These are phyloP conservation scores for Campylomormyrus tamandua DNA, from an alignment of 2,113 vertebrate genomes.

Conservation along the genomic window DNA sequence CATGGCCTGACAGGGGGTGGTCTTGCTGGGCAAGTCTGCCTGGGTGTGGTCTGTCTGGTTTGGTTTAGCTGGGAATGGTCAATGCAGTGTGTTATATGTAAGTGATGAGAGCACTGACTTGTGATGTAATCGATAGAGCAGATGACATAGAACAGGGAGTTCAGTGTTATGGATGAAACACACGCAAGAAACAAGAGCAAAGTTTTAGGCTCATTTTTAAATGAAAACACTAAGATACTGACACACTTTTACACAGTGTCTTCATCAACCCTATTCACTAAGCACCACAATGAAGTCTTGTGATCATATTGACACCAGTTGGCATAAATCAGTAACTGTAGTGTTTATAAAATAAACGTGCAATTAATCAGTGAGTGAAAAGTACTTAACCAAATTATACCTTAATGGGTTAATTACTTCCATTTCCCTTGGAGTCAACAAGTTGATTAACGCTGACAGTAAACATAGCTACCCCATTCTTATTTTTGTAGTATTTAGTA, in stretches of 20 bases:
- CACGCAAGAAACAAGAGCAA: neutral
- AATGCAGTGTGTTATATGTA: neutral
- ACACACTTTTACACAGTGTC: neutral
- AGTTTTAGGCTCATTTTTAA: neutral
- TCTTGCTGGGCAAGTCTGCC: neutral
- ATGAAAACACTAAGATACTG: neutral
- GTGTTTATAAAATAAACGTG: slow-evolving; percentile 17
- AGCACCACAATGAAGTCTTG: slow-evolving; percentile 1
- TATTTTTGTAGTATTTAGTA: slow-evolving; percentile 33
- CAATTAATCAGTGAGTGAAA: slow-evolving; percentile 49
- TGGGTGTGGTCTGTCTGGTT: neutral
- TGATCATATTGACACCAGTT: neutral
- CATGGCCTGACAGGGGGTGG: neutral
- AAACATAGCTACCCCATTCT: slow-evolving; percentile 34
- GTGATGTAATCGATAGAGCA: neutral
- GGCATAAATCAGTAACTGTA: neutral
- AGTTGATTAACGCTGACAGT: slow-evolving; percentile 36
- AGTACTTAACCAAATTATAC: slow-evolving; percentile 55
- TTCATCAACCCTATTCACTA: neutral
- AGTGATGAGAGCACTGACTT: neutral
- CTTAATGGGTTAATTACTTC: slow-evolving; percentile 53
- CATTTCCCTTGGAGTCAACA: slow-evolving; percentile 46
- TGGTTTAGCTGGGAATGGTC: neutral
- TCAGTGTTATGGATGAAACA: neutral
- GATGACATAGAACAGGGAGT: neutral